phyloP scores from a whole-genome alignment of 2,888 invertebrate species.

The Drosophila pseudotalamancana region DNA sequence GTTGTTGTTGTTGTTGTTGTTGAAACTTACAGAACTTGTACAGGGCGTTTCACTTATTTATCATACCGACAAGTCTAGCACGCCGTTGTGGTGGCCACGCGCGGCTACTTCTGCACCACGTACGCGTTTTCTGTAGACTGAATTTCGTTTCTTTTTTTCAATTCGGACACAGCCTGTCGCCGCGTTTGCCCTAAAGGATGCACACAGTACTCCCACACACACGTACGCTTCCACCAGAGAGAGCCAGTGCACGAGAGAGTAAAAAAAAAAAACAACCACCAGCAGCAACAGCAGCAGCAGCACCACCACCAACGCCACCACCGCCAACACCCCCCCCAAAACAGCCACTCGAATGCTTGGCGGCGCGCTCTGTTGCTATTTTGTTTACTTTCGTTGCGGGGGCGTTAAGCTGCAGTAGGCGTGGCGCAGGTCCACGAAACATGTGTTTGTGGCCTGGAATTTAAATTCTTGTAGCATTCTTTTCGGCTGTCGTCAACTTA shows the following conservation, averaged over 20 bases:
- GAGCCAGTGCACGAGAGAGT: conserved; percentile 45
- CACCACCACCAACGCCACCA: conserved; percentile 20
- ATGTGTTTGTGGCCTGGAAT: conserved; percentile 24
- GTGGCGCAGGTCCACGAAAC: conserved; percentile 6
- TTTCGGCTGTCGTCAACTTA: neutral
- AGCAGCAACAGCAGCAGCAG: conserved; percentile 29
- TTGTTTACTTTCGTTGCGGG: conserved; percentile 71
- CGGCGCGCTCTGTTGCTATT: conserved; percentile 74
- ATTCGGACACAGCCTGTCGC: conserved; percentile 57
- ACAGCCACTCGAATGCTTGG: conserved; percentile 9
- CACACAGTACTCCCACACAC: conserved; percentile 53
- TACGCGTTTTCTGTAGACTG: conserved; percentile 85
- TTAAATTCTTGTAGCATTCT: neutral
- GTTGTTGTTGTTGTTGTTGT: conserved; percentile 40
- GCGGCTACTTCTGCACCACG: conserved; percentile 85
- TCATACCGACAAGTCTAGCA: conserved; percentile 85
- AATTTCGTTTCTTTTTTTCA: conserved; percentile 80
- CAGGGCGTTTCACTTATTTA: conserved; percentile 85
- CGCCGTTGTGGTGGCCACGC: conserved; percentile 84
- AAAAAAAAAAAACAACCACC: conserved; percentile 27
- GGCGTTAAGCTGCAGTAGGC: conserved; percentile 40
- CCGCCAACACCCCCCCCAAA: conserved; percentile 20
- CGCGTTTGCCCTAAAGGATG: conserved; percentile 59
- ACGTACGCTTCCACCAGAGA: neutral
- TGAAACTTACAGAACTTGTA: conserved; percentile 85